Conservation (phyloP, 2,888 invertebrate genomes). For the Xestia xanthographa region DNA sequence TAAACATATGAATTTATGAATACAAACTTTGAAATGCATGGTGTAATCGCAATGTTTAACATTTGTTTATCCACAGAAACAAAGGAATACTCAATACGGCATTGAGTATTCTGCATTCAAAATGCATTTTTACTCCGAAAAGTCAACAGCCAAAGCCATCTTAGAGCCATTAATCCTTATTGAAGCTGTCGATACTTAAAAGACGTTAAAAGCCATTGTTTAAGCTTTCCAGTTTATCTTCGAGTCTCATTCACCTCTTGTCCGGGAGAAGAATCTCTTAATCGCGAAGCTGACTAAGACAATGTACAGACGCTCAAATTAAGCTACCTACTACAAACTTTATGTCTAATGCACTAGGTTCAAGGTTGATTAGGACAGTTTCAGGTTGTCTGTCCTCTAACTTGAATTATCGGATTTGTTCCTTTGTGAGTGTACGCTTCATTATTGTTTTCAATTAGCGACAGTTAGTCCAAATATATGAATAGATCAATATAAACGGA, state of each 20-base stretch:
- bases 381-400: neutral
- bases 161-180: constrained; percentile 5
- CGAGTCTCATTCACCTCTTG: neutral
- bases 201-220: constrained; percentile 14
- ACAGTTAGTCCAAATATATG: neutral
- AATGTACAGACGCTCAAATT: neutral
- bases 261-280: constrained; percentile 6
- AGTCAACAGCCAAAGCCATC: neutral
- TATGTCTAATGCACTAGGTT: too few species aligned
- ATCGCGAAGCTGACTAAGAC: constrained; percentile 2
- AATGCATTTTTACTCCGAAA: neutral
- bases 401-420: neutral
- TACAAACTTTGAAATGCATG: neutral
- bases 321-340: too few species aligned
- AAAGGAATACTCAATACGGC: neutral
- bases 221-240: neutral
- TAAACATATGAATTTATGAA: too few species aligned
- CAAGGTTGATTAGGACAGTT: too few species aligned
- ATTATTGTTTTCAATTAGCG: neutral
- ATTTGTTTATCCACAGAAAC: neutral
- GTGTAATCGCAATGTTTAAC: too few species aligned
- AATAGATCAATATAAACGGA: too few species aligned
- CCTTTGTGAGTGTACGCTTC: neutral
- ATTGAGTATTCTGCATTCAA: neutral
- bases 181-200: constrained; percentile 7